A percentile compares a stretch with the other conserved stretches of the same genome.
Evolutionary conservation across 2,888 invertebrate species (phyloP).

Genomic region (Athalia circularis): DNA sequence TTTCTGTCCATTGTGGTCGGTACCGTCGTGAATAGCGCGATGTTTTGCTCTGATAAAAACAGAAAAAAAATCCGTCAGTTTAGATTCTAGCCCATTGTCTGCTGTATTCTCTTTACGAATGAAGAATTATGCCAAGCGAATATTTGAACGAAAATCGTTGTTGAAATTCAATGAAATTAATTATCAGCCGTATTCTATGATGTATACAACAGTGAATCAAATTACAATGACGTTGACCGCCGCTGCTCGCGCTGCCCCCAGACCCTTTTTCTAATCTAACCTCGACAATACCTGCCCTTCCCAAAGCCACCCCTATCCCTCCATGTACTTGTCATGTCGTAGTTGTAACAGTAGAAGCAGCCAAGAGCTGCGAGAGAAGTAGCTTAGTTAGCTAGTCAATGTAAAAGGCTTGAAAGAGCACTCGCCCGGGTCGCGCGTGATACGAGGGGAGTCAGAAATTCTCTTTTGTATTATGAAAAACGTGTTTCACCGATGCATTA

Average conservation of each 20-base stretch:
- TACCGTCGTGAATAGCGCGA: background rate
- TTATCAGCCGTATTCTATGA: conserved; percentile 31
- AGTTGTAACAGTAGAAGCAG: conserved; percentile 34
- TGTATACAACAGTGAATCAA: background rate
- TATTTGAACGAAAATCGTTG: conserved; percentile 18
- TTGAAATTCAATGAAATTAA: background rate
- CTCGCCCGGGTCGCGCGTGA: conserved; percentile 13
- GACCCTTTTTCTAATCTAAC: conserved; percentile 55
- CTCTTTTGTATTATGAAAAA: conserved; percentile 28
- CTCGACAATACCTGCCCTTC: background rate
- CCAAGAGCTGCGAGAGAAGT: conserved; percentile 4
- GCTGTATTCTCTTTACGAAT: conserved; percentile 16
- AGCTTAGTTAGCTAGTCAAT: conserved; percentile 45
- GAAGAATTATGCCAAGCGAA: background rate
- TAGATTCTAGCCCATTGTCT: conserved; percentile 40
- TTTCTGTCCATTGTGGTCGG: too few relatives aligned
- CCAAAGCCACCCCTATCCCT: conserved; percentile 4
- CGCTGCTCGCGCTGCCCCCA: conserved; percentile 74
- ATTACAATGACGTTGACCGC: conserved; percentile 70
- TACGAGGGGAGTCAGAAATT: conserved; percentile 32
- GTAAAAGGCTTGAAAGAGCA: conserved; percentile 32
- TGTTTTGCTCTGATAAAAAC: background rate
- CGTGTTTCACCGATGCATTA: conserved; percentile 1
- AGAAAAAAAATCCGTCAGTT: background rate
- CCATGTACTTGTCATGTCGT: conserved; percentile 34